Evolutionary conservation across 2,888 invertebrate genomes (phyloP).

Genomic region (Synanthedon andrenaeformis): DNA sequence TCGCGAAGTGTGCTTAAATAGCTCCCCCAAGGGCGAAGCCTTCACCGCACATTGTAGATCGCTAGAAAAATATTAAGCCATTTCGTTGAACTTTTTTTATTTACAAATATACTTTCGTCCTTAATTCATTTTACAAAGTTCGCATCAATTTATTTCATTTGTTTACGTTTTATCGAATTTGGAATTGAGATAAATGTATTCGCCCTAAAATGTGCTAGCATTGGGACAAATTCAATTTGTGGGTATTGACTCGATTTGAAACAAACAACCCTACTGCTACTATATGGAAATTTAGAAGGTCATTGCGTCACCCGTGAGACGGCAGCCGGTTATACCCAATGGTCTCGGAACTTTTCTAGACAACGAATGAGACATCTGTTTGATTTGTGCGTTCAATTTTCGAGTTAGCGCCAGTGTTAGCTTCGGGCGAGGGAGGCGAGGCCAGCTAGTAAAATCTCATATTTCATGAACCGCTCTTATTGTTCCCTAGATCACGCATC

Average conservation of each 20-base stretch:
- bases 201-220: too few relatives aligned
- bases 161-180: too few relatives aligned
- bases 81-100: constrained; percentile 34
- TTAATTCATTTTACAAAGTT: constrained; percentile 36
- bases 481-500: constrained; percentile 31
- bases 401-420: constrained; percentile 8
- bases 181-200: too few relatives aligned
- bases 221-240: too few relatives aligned
- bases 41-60: not conserved
- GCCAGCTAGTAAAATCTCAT: constrained; percentile 13
- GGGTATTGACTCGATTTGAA: constrained; percentile 30
- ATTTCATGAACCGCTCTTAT: constrained; percentile 13
- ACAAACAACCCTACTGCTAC: too few relatives aligned
- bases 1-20: not conserved
- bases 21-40: not conserved
- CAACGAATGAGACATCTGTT: constrained; percentile 20
- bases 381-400: constrained; percentile 44
- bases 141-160: constrained; percentile 25
- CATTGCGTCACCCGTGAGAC: too few relatives aligned
- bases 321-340: too few relatives aligned
- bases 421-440: not conserved
- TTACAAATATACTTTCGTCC: constrained; percentile 29
- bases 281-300: constrained; percentile 9
- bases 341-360: not conserved
- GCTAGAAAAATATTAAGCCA: constrained; percentile 20